Evolutionary conservation across 2,888 invertebrate genomes (phyloP), one percentile per base, ranked within the genome.

Genomic region (Cyclophora punctaria): DNA sequence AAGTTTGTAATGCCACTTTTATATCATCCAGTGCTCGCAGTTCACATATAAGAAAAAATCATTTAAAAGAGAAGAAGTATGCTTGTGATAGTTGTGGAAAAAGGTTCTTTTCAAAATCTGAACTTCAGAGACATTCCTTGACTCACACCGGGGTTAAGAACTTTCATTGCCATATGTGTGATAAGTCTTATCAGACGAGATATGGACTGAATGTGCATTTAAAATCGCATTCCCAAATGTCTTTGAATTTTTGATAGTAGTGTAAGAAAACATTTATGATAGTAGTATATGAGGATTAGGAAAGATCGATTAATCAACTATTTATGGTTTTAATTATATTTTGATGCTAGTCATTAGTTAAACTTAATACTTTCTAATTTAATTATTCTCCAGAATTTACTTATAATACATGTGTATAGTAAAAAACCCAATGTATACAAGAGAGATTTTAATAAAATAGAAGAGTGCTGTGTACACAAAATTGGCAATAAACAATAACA

Each of bases 101-200:
- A 53, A 68, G 83, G 35, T 89, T 88, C 58, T 88, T 87, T 57
- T 85, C 87, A 0, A 85, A 85, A 61, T 87, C 85, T 0, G 87
- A 87, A 53, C 59, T 89, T 46, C 81, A 85, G 50, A 69, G 87
- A 47, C 89, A 89, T 67, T 81, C 77, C 0, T 56, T 89, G 5
- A 86, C 86, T 0, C 89, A 89, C 49, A 87, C 88, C 0, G 89
- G 88, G 0, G 84, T 83, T 0, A 89, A 89, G 56, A 88, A 89
- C 48, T 89, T 84, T 50, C 86, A 87, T 51, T 89, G 89, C 53
- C 82, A 87, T 58, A 53, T 84, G 42, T 89, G 89, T 69, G 82
- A 85, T 50, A 89, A 89, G 46, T 85, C 88, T 0, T 89, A 89
- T 57, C 87, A 88, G 61, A 88, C 86, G 40, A 76, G 85, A 52